Base-by-base conservation (phyloP, 2,113 vertebrate genomes). In the Falco punctatus region DNA sequence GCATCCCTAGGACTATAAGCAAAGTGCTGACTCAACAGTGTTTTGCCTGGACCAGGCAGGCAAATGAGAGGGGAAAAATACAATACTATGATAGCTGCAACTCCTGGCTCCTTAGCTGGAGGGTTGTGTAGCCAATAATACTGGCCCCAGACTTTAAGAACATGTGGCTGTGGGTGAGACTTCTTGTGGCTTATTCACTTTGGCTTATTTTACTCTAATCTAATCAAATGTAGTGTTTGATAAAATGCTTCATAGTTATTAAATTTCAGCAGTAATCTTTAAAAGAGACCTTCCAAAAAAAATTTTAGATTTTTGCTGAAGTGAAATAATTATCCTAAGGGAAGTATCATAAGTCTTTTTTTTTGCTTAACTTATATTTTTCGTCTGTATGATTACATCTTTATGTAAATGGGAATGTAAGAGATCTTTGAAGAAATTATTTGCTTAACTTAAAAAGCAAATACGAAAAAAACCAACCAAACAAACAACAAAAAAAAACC, bases 91-190 rank as follows among this genome's bases (percentile, higher is more conserved):
- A 77, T 81, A 66, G 6, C 28, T 66, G 15, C 58, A 70, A 35
- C 14, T 81, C 35, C 13, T 2, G 2, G 9, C 26, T 81, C 26
- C 51, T 8, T 71, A 30, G 12, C 44, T 61, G 52, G 13, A 81
- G 32, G 7, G 3, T 49, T 26, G 38, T 0, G 0, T 16, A 71
- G 19, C 51, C 71, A 51, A 6, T 42, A 30, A 75, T 49, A 42
- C 30, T 1, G 0, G 5, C 13, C 13, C 27, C 26, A 55, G 17
- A 44, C 9, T 42, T 74, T 6, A 58, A 3, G 5, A 64, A 42
- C 11, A 11, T 13, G 20, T 78, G 15, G 12, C 16, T 72, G 20
- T 78, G 46, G 3, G 2, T 38, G 13, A 75, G n/a, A 71, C 11
- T 4, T 55, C 32, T 79, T 66, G 6, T 74, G 11, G 16, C 11